Evolutionary conservation across 2,888 invertebrate species (phyloP), one percentile per base, ranked within the genome.

Genomic region (Atethmia centrago): DNA sequence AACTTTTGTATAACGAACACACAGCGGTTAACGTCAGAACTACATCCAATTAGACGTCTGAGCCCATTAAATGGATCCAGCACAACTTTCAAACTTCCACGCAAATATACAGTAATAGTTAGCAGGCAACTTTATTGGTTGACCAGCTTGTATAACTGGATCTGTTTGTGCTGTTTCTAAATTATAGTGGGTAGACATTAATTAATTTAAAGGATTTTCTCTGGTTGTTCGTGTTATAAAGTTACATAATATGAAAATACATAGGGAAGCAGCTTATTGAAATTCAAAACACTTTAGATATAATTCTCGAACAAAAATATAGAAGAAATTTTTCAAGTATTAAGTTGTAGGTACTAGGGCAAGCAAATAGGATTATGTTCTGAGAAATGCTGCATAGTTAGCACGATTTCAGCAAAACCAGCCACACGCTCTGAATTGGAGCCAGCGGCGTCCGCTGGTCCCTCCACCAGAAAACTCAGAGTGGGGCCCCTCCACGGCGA

Each of bases 21-120:
- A 81, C 75, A 66, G 78, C 78, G 79, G 84, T 85, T 86, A 79
- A 80, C 82, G 70, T 85, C 82, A 84, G 71, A 88, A 87, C 86
- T 86, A 84, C 85, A 83, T 86, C 87, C 88, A 89, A 90, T 90
- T 90, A 89, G 86, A 74, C 83, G 83, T 83, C 83, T 75, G 81
- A 84, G 85, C 72, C 77, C 71, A 77, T 79, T 85, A 79, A 79
- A 80, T 73, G 78, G 80, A 80, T 80, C 66, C 66, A 75, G 49
- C 21, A 31, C 16, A 71, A 80, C 71, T 83, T 83, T 70, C 2
- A 45, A 83, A 80, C 71, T 83, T 78, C 21, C 61, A 55, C 68
- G 68, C 68, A 79, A 81, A 82, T 82, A 79, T 56, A 66, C 49
- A 75, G 74, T 79, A 78, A 82, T 64, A 68, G 79, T 82, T 82